These are phyloP conservation scores for Macroteleia sp. DNA, from an alignment of 2,888 invertebrate genomes.

Conservation along the genomic window DNA sequence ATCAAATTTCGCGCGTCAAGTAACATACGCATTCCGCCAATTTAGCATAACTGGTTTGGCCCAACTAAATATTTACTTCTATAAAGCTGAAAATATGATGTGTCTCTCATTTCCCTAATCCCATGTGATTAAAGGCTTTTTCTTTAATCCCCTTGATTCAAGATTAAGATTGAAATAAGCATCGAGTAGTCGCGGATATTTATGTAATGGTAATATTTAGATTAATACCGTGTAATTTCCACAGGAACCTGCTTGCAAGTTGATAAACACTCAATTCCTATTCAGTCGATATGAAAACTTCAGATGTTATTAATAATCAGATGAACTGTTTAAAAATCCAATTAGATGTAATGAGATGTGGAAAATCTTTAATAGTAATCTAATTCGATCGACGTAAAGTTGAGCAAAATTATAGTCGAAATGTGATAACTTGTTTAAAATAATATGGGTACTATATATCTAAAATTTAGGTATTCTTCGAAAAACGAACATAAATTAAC, in stretches of 20 bases:
- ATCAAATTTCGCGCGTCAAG: slow-evolving; percentile 33
- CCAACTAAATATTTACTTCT: slow-evolving; percentile 48
- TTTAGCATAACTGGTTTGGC: slow-evolving; percentile 54
- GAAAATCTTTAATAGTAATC: slow-evolving; percentile 10
- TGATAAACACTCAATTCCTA: slow-evolving; percentile 26
- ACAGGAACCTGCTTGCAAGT: slow-evolving; percentile 16
- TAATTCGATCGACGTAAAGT: slow-evolving; percentile 12
- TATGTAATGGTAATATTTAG: slow-evolving; percentile 42
- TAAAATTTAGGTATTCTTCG: too few species aligned
- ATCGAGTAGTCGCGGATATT: slow-evolving; percentile 20
- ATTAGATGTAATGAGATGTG: slow-evolving; percentile 22
- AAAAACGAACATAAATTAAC: too few species aligned
- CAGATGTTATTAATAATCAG: slow-evolving; percentile 30
- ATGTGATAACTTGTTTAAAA: too few species aligned
- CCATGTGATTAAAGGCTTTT: slow-evolving; percentile 45
- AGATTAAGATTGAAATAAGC: slow-evolving; percentile 19
- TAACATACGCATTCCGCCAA: slow-evolving; percentile 3
- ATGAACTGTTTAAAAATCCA: slow-evolving; percentile 5
- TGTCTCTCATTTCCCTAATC: slow-evolving; percentile 55
- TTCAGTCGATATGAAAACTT: slow-evolving; percentile 11
- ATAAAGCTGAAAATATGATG: slow-evolving; percentile 50
- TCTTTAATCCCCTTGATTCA: slow-evolving; percentile 19
- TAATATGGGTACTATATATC: too few species aligned
- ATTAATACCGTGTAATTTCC: slow-evolving; percentile 41
- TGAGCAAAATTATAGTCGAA: slow-evolving; percentile 3